A percentile compares a stretch with the other conserved stretches of the same genome.
phyloP scores from a whole-genome alignment of 2,113 vertebrate genomes.

The Hymenochirus boettgeri region DNA sequence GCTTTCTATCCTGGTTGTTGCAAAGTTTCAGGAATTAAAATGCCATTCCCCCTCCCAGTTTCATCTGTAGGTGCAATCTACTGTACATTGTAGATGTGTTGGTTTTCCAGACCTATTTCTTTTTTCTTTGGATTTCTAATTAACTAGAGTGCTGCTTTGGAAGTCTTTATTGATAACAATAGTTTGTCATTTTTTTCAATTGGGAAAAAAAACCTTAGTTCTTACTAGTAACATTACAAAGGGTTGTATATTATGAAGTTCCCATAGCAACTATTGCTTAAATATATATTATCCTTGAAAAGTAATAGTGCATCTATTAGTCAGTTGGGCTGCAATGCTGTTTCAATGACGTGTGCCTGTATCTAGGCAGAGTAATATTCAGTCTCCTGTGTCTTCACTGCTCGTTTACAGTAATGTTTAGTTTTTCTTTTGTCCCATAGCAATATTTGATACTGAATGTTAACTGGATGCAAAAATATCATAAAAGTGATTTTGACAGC shows the following conservation, averaged over 20 bases:
- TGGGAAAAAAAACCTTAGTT: too few relatives aligned
- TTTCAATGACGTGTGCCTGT: background rate
- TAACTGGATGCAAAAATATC: background rate
- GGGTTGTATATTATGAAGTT: slow-evolving; percentile 37
- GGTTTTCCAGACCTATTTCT: too few relatives aligned
- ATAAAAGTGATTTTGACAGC: background rate
- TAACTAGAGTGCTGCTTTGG: too few relatives aligned
- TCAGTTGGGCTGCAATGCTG: slow-evolving; percentile 11
- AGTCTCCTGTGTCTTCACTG: background rate
- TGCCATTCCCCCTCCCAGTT: too few relatives aligned
- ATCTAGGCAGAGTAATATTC: background rate
- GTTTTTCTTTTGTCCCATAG: background rate
- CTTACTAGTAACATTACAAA: too few relatives aligned
- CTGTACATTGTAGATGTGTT: too few relatives aligned
- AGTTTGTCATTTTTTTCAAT: too few relatives aligned
- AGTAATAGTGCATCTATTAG: slow-evolving; percentile 39
- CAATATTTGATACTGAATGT: background rate
- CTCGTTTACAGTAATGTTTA: background rate
- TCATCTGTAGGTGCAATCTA: too few relatives aligned
- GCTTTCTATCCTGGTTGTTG: too few relatives aligned
- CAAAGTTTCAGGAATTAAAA: too few relatives aligned
- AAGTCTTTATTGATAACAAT: too few relatives aligned
- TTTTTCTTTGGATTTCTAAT: too few relatives aligned
- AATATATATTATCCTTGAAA: slow-evolving; percentile 37
- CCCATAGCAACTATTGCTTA: slow-evolving; percentile 51